Evolutionary conservation across 2,797 vertebrate genomes (phyloP), one percentile per base, ranked within the genome.

Genomic region (Scleropages formosus): DNA sequence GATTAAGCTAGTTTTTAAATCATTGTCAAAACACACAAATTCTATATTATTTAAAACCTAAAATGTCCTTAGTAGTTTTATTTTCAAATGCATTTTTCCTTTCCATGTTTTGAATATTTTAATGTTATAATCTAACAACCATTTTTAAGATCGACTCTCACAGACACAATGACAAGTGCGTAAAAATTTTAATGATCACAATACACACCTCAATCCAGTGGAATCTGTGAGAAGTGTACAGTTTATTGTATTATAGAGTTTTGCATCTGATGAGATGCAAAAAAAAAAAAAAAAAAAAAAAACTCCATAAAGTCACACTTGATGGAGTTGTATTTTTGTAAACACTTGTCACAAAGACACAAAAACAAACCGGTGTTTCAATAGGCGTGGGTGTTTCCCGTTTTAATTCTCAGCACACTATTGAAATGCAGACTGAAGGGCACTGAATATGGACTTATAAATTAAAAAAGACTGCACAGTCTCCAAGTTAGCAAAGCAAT

Each of bases 1-100:
- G 86, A 81, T 78, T 84, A 86, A 85, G 64, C 61, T 80, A 84
- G 78, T 84, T 90, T 87, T 88, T 87, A 76, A 86, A 87, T 39
- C 78, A 80, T 74, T 85, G 83, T 82, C 47, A 82, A 66, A 89
- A 86, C 87, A 89, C 86, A 90, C 88, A 85, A 91, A 90, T 87
- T 81, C 85, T 82, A 78, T 84, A 86, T 86, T 89, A 71, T 77
- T 87, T 85, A 89, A 85, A 85, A 84, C 26, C 75, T 82, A 78
- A 58, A 62, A 82, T 79, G 1, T 74, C 53, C 49, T 73, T 31
- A 39, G 70, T 58, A 39, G 12, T 24, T 53, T 68, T 47, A 47
- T 24, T 46, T 47, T 12, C 16, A 12, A 51, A 49, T 20, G n/a
- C 66, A 24, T 49, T 69, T 69, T 60, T 47, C 26, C 67, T 63